phyloP scores from a whole-genome alignment of 2,888 invertebrate species.

The Nomada fabriciana region DNA sequence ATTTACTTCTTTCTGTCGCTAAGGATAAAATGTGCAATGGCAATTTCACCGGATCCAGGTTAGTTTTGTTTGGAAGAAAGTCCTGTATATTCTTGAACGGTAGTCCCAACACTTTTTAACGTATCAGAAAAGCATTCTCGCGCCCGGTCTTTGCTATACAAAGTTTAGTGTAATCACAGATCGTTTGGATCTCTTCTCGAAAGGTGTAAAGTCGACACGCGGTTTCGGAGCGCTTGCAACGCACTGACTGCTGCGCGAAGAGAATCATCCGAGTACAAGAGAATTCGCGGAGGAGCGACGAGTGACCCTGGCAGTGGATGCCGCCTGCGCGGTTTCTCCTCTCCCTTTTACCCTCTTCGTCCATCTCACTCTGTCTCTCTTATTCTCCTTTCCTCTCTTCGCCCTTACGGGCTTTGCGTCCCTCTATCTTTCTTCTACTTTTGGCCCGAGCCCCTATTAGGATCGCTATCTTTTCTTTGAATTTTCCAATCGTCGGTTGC shows the following conservation, averaged over 20 bases:
- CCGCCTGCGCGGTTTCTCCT: conserved; percentile 82
- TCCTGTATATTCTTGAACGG: too few species aligned
- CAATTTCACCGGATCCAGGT: too few species aligned
- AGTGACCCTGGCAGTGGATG: conserved; percentile 83
- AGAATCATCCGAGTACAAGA: conserved; percentile 60
- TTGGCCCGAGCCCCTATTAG: neutral
- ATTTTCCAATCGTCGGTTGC: neutral
- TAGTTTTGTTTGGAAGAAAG: too few species aligned
- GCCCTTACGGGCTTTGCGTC: neutral
- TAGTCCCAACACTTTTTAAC: too few species aligned
- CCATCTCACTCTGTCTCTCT: conserved; percentile 1
- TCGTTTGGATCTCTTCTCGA: neutral
- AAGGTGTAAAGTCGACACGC: conserved; percentile 61
- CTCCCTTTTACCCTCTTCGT: conserved; percentile 24
- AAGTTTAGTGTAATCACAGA: neutral
- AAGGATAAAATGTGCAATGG: too few species aligned
- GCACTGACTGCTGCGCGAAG: conserved; percentile 69
- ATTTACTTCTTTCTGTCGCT: too few species aligned
- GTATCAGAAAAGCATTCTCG: too few species aligned
- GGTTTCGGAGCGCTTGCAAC: conserved; percentile 70
- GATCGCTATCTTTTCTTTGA: neutral
- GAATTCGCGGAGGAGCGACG: conserved; percentile 59
- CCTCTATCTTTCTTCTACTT: conserved; percentile 3
- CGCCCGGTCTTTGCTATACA: neutral
- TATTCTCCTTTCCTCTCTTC: neutral